phyloP scores from a whole-genome alignment of 2,797 vertebrate genomes.

The Syngnathus acus region DNA sequence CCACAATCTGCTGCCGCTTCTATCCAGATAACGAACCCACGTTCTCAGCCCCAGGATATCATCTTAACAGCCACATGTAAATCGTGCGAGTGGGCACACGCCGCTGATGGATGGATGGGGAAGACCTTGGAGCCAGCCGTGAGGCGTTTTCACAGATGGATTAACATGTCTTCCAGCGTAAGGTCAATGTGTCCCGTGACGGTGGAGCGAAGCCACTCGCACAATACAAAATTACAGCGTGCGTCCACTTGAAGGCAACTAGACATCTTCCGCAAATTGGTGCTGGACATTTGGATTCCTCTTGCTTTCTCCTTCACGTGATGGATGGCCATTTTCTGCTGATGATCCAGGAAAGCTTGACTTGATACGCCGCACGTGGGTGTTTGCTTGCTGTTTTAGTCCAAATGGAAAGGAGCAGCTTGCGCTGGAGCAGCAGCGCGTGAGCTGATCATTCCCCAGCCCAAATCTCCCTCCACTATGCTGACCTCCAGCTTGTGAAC shows the following conservation, averaged over 20 bases:
- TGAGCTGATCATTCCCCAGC: slow-evolving; percentile 8
- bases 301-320: not conserved
- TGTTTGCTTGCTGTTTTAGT: not conserved
- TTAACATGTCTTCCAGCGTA: slow-evolving; percentile 28
- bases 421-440: not conserved
- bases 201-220: not conserved
- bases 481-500: slow-evolving; percentile 46
- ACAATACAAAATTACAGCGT: no score
- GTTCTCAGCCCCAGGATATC: slow-evolving; percentile 36
- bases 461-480: slow-evolving; percentile 27
- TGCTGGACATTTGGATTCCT: not conserved
- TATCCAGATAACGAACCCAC: slow-evolving; percentile 36
- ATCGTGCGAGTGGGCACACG: slow-evolving; percentile 7
- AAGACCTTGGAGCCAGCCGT: slow-evolving; percentile 27
- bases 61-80: slow-evolving; percentile 14
- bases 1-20: slow-evolving; percentile 34
- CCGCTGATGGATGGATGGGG: slow-evolving; percentile 27
- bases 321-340: no score
- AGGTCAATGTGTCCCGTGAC: slow-evolving; percentile 33
- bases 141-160: slow-evolving; percentile 23
- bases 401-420: slow-evolving; percentile 1
- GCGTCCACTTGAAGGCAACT: not conserved
- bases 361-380: not conserved
- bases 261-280: not conserved
- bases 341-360: not conserved